phyloP scores from a whole-genome alignment of 92 coral and sea anemone species.

The Palythoa grandis region DNA sequence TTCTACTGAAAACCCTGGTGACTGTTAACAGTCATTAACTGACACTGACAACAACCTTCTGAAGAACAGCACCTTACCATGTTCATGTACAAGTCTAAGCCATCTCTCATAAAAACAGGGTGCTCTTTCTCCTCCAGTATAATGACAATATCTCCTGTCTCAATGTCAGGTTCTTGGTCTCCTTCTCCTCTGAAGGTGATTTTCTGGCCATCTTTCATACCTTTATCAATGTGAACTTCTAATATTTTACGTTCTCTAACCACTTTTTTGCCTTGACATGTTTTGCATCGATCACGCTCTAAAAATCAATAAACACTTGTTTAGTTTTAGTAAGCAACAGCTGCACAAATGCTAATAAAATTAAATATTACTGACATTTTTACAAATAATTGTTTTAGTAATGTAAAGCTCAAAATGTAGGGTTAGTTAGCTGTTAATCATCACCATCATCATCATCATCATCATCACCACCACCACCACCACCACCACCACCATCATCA shows the following conservation, averaged over 20 bases:
- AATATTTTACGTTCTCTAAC: conserved; percentile 91
- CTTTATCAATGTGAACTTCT: conserved; percentile 89
- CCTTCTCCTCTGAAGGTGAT: conserved; percentile 90
- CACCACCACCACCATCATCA: too few species aligned
- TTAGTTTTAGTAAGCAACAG: neutral
- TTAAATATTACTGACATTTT: neutral
- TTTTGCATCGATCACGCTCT: conserved; percentile 96
- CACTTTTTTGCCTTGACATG: conserved; percentile 87
- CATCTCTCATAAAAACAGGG: conserved; percentile 72
- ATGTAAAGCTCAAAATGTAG: too few species aligned
- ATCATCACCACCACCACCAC: too few species aligned
- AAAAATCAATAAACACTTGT: neutral
- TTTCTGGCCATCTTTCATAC: conserved; percentile 97
- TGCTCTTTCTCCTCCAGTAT: conserved; percentile 87
- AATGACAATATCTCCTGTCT: conserved; percentile 92
- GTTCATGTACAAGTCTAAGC: conserved; percentile 60
- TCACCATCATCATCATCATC: too few species aligned
- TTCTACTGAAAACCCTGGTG: too few species aligned
- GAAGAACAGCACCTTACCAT: conserved; percentile 56
- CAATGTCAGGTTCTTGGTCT: conserved; percentile 91
- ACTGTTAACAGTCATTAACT: too few species aligned
- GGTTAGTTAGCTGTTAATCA: too few species aligned
- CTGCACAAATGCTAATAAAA: neutral
- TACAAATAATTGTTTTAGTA: neutral
- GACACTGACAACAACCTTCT: too few species aligned